A percentile compares a stretch with the other conserved stretches of the same genome.
Conservation (phyloP, 2,888 invertebrate species). For the Amphiduros pacificus region DNA sequence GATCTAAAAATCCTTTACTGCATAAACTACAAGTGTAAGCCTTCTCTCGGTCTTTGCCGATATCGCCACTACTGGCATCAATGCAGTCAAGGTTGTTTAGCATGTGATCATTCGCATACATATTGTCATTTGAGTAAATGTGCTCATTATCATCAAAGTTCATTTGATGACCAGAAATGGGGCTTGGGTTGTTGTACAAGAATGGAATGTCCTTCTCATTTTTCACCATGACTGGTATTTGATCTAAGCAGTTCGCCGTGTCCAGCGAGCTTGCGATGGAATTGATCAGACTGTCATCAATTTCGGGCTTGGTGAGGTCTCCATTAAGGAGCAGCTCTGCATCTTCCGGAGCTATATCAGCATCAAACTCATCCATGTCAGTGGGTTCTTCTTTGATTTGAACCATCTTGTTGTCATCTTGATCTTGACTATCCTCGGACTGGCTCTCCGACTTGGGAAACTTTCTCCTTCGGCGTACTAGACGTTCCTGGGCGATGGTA, state of each 20-base stretch:
- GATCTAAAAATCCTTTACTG: slow-evolving; percentile 28
- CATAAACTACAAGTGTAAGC: slow-evolving; percentile 26
- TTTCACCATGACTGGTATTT: neutral
- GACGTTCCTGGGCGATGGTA: slow-evolving; percentile 16
- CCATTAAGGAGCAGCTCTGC: neutral
- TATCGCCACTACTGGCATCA: too few relatives aligned
- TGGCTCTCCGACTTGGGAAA: slow-evolving; percentile 8
- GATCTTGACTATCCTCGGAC: neutral
- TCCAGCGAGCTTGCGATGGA: neutral
- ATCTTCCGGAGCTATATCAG: neutral
- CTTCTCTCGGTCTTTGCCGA: too few relatives aligned
- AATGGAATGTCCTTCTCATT: slow-evolving; percentile 1
- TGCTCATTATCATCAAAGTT: too few relatives aligned
- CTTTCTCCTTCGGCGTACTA: slow-evolving; percentile 7
- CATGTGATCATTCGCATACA: too few relatives aligned
- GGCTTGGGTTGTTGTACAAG: too few relatives aligned
- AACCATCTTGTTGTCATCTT: neutral
- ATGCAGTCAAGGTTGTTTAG: neutral
- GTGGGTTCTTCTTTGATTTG: neutral
- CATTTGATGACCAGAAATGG: too few relatives aligned
- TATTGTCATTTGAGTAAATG: too few relatives aligned
- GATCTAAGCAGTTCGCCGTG: too few relatives aligned
- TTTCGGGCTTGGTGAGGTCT: neutral
- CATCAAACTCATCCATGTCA: neutral
- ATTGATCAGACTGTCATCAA: neutral